phyloP scores from a whole-genome alignment of 2,113 vertebrate genomes.

The Cariama cristata region DNA sequence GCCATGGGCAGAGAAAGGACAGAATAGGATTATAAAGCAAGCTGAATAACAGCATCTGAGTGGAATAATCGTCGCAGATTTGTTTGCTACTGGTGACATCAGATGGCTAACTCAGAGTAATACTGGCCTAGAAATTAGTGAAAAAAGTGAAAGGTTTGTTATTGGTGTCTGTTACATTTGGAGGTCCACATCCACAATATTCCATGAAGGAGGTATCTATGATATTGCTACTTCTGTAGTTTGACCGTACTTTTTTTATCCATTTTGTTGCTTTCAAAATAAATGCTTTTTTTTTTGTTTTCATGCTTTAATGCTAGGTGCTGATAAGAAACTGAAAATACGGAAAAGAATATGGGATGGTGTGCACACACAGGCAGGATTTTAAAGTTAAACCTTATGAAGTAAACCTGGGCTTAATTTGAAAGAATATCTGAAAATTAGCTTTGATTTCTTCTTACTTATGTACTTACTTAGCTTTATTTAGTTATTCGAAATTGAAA shows the following conservation, averaged over 20 bases:
- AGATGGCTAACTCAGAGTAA: neutral
- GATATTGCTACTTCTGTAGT: neutral
- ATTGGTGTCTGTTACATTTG: neutral
- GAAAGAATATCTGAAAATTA: neutral
- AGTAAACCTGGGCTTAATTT: neutral
- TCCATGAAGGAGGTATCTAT: neutral
- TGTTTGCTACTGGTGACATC: neutral
- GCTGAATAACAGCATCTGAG: neutral
- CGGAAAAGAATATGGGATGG: neutral
- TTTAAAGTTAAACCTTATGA: neutral
- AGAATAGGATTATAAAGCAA: neutral
- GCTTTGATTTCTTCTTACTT: neutral
- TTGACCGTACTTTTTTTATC: neutral
- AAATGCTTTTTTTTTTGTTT: neutral
- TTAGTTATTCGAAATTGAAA: neutral
- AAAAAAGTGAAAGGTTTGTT: neutral
- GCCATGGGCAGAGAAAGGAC: neutral
- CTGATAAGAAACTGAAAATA: neutral
- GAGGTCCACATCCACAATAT: neutral
- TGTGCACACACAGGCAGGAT: neutral
- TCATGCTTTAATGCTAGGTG: neutral
- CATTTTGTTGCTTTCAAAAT: neutral
- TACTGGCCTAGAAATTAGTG: neutral
- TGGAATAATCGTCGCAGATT: neutral
- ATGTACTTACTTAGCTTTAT: neutral